These are phyloP conservation scores for Ciconia maguari DNA, from an alignment of 2,113 vertebrate genomes.

Conservation along the genomic window DNA sequence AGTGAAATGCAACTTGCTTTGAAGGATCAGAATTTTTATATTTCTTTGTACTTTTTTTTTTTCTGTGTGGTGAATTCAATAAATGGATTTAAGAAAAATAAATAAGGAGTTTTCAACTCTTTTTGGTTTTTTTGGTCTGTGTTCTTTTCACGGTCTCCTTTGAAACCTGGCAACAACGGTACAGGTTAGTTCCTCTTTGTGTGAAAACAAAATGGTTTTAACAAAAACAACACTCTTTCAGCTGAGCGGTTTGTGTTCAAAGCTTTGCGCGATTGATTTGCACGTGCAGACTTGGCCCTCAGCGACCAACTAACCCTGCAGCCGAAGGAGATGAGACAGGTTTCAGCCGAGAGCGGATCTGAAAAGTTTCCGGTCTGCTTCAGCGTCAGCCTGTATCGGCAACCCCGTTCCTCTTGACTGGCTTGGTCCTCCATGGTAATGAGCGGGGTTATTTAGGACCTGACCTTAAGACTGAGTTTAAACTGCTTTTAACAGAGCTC, in stretches of 20 bases:
- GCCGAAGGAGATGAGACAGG: not conserved
- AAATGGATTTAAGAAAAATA: not conserved
- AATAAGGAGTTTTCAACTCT: not conserved
- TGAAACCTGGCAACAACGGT: rapidly evolving
- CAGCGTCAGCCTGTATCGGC: rapidly evolving
- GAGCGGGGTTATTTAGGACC: too few species aligned
- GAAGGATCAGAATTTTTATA: conserved; percentile 23
- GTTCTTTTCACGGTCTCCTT: rapidly evolving
- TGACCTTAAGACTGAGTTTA: not conserved
- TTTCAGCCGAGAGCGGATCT: not conserved
- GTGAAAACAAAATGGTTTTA: not conserved
- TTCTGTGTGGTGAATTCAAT: conserved; percentile 7
- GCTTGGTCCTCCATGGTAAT: rapidly evolving
- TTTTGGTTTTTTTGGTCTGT: too few species aligned
- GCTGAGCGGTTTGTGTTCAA: rapidly evolving
- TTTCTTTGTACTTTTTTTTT: not conserved
- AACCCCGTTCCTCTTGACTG: not conserved
- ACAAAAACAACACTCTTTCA: rapidly evolving
- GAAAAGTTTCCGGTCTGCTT: not conserved
- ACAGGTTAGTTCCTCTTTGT: not conserved
- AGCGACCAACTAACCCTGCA: not conserved
- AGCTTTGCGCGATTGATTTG: not conserved
- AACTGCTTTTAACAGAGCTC: not conserved
- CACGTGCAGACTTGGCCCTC: too few species aligned
- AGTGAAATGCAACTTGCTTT: not conserved